phyloP scores from a whole-genome alignment of 2,113 vertebrate species.

The Podocnemis expansa region DNA sequence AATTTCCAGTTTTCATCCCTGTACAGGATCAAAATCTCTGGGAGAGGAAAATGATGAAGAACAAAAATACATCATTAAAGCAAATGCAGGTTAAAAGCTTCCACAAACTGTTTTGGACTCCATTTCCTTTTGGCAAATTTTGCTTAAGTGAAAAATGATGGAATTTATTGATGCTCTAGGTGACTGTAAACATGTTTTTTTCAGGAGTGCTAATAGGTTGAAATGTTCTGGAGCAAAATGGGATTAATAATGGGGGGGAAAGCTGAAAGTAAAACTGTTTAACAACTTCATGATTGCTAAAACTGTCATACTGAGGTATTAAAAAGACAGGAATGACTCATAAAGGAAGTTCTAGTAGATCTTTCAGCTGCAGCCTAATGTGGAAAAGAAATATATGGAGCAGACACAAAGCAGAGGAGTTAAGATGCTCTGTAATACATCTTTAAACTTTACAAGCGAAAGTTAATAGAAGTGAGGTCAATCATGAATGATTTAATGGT shows the following conservation, averaged over 20 bases:
- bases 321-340: background rate
- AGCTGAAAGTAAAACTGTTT: background rate
- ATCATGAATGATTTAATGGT: background rate
- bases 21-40: background rate
- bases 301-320: background rate
- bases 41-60: background rate
- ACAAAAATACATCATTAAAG: background rate
- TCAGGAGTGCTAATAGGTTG: background rate
- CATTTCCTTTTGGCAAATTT: background rate
- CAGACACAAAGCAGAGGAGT: background rate
- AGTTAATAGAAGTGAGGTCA: background rate
- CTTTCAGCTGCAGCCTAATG: background rate
- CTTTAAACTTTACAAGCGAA: slow-evolving; percentile 23
- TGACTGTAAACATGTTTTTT: background rate
- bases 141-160: background rate
- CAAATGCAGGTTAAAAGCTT: background rate
- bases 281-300: background rate
- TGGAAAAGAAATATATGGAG: background rate
- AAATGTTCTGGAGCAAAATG: background rate
- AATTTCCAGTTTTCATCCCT: background rate
- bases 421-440: background rate
- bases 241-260: background rate
- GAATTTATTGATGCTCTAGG: background rate
- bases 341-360: accelerated
- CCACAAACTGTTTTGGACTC: background rate